Evolutionary conservation across 2,888 invertebrate species (phyloP).

Genomic region (Horisme vitalbata): DNA sequence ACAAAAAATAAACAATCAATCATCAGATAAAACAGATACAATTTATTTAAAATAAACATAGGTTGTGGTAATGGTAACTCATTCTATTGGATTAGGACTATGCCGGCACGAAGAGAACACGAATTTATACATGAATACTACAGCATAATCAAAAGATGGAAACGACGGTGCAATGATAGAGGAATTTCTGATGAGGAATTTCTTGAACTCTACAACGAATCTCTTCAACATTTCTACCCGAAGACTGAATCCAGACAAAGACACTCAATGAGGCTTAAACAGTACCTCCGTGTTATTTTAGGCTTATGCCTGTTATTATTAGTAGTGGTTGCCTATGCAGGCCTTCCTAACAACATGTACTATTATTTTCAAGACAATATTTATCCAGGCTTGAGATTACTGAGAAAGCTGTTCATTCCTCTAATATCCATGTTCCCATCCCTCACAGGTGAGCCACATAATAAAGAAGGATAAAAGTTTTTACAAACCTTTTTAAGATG

Average conservation of each 20-base stretch:
- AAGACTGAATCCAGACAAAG: background rate
- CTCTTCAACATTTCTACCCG: constrained; percentile 43
- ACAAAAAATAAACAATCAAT: too few species aligned
- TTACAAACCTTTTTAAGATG: too few species aligned
- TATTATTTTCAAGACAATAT: constrained; percentile 91
- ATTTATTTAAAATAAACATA: too few species aligned
- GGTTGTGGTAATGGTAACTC: too few species aligned
- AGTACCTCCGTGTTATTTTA: constrained; percentile 3
- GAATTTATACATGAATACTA: constrained; percentile 62
- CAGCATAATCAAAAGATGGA: constrained; percentile 82
- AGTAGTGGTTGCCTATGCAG: constrained; percentile 71
- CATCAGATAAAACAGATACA: too few species aligned
- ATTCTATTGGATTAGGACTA: too few species aligned
- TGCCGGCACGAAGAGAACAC: constrained; percentile 21
- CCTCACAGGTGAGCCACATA: constrained; percentile 87
- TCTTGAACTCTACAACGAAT: constrained; percentile 77
- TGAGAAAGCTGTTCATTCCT: constrained; percentile 90
- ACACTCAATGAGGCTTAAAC: constrained; percentile 8
- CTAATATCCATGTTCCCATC: constrained; percentile 88
- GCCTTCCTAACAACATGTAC: constrained; percentile 85
- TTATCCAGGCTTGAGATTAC: constrained; percentile 89
- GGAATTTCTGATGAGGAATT: constrained; percentile 85
- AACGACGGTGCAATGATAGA: constrained; percentile 80
- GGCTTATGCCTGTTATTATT: constrained; percentile 38
- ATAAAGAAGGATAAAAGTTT: too few species aligned